Conservation (phyloP, 2,888 invertebrate species). For the Plebejus anna region DNA sequence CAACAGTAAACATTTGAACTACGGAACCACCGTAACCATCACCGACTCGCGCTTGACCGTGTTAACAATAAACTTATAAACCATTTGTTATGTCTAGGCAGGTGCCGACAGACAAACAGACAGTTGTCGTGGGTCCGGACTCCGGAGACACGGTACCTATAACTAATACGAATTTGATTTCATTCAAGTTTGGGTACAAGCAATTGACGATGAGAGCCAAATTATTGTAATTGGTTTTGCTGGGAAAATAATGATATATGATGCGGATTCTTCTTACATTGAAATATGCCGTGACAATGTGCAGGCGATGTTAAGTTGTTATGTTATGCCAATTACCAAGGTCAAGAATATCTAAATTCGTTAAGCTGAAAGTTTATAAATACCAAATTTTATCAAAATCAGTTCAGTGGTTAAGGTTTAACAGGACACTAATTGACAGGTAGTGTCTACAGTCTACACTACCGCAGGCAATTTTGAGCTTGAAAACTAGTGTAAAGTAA, state of each 20-base stretch:
- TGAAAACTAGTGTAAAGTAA: too few species aligned
- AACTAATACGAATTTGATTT: slow-evolving; percentile 14
- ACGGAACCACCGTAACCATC: not conserved
- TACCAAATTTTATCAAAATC: too few species aligned
- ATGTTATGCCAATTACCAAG: too few species aligned
- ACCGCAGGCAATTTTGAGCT: too few species aligned
- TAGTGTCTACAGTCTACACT: too few species aligned
- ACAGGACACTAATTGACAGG: too few species aligned
- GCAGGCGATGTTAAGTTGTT: not conserved
- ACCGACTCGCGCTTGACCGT: not conserved
- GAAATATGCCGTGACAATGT: not conserved
- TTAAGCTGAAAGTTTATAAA: too few species aligned
- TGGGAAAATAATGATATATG: not conserved
- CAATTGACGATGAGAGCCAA: not conserved
- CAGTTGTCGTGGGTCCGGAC: not conserved
- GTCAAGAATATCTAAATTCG: too few species aligned
- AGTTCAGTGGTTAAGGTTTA: too few species aligned
- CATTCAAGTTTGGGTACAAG: slow-evolving; percentile 12
- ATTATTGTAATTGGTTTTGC: not conserved
- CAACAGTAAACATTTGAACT: not conserved
- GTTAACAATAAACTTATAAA: slow-evolving; percentile 16
- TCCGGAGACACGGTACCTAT: not conserved
- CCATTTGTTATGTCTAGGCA: slow-evolving; percentile 1
- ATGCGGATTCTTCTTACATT: not conserved
- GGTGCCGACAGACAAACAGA: slow-evolving; percentile 1